Conservation (phyloP, 1,140 invertebrate species). For the Macrobrachium nipponense region DNA sequence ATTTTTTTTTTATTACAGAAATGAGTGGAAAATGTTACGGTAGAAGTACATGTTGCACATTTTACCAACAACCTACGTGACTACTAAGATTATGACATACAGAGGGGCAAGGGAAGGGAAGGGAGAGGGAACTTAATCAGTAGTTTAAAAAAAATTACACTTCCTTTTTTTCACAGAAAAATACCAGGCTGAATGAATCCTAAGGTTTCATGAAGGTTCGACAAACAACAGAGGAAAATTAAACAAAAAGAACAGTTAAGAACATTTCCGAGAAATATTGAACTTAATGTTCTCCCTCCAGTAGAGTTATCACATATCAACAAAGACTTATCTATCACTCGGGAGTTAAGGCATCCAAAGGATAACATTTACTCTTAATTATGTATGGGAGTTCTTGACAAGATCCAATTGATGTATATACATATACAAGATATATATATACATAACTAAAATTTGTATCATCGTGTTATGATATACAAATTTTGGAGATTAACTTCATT, state of each 20-base stretch:
- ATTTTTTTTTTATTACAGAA: background rate
- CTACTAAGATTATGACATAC: background rate
- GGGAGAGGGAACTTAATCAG: background rate
- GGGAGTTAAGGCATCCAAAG: too few relatives aligned
- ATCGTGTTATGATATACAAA: too few relatives aligned
- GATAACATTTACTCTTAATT: too few relatives aligned
- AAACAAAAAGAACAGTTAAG: background rate
- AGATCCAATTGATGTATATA: too few relatives aligned
- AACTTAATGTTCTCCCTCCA: slow-evolving; percentile 19
- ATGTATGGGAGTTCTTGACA: too few relatives aligned
- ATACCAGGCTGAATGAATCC: slow-evolving; percentile 12
- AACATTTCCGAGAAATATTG: background rate
- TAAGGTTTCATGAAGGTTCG: background rate
- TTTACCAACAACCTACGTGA: too few relatives aligned
- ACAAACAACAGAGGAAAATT: slow-evolving; percentile 15
- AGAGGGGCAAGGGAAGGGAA: background rate
- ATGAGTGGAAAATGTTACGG: background rate
- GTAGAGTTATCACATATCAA: slow-evolving; percentile 30
- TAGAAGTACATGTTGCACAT: too few relatives aligned
- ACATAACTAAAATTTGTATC: too few relatives aligned
- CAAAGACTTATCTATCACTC: slow-evolving; percentile 16
- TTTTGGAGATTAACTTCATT: too few relatives aligned
- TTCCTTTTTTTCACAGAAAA: too few relatives aligned
- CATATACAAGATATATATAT: too few relatives aligned
- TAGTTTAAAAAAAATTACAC: background rate